A percentile compares a stretch with the other conserved stretches of the same genome.
Evolutionary conservation across 2,888 invertebrate species (phyloP).

Genomic region (Plusia festucae): DNA sequence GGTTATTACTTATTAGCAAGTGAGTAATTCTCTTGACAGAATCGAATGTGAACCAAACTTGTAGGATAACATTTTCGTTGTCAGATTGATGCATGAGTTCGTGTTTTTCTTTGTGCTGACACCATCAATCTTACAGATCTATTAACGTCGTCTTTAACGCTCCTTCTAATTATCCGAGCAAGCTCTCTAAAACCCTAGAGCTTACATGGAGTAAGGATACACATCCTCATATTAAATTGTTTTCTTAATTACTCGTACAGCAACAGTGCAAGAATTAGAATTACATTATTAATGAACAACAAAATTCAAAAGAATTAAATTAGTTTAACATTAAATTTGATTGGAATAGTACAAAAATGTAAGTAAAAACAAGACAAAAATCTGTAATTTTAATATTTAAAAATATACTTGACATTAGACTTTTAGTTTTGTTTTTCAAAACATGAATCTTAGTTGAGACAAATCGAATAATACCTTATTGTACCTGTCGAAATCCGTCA

Average conservation of each 20-base stretch:
- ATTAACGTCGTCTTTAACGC: conserved; percentile 82
- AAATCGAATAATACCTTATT: too few species aligned
- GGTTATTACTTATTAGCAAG: conserved; percentile 27
- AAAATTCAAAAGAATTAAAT: too few species aligned
- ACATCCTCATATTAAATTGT: conserved; percentile 64
- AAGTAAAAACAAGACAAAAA: too few species aligned
- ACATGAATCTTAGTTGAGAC: too few species aligned
- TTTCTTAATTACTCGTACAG: conserved; percentile 48
- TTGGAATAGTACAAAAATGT: too few species aligned
- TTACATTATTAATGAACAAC: conserved; percentile 6
- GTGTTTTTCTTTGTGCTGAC: conserved; percentile 79
- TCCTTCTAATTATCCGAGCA: conserved; percentile 78
- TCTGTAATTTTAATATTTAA: too few species aligned
- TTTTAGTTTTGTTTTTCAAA: too few species aligned
- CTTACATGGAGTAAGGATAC: conserved; percentile 61
- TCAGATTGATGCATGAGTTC: conserved; percentile 82
- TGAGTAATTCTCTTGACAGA: conserved; percentile 47
- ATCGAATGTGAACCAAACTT: conserved; percentile 54
- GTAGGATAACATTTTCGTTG: conserved; percentile 64
- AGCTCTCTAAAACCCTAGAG: conserved; percentile 69
- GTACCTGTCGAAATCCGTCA: too few species aligned
- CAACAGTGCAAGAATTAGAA: conserved; percentile 32
- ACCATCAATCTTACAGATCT: conserved; percentile 82
- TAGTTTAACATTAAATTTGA: too few species aligned
- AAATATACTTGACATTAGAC: too few species aligned